Base-by-base conservation (phyloP, 2,797 vertebrate species). In the Nannoperca obscura region DNA sequence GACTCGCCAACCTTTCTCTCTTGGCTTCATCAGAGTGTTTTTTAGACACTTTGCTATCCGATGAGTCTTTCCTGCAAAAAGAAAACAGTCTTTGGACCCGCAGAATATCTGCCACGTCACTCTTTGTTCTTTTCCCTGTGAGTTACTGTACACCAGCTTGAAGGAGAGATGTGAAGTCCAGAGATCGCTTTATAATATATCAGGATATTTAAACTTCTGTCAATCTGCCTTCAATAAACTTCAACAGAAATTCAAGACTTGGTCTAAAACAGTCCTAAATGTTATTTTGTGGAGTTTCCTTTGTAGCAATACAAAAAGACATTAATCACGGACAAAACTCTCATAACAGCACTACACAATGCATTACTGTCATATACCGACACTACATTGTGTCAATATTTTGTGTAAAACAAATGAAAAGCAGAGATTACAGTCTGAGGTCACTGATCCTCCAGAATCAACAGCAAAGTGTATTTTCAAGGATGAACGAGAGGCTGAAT, bases 1-100 rank as follows among this genome's bases (percentile, higher is more conserved):
- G 54, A 52, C 74, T 70, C 53, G 68, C 93, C 65, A 87, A 95
- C 95, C 95, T 95, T 80, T 96, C 95, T 89, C 86, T 94, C 81
- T 93, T 95, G 84, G 78, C 74, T 78, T 95, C 95, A 57, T 86
- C 81, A 1, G 86, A 86, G 10, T 82, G 85, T 73, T 90, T 94
- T 91, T 94, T 94, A 78, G 86, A 73, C 61, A 84, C 77, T 92
- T 94, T 96, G 86, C 73, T 82, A 40, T 95, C 92, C 32, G 84
- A 79, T 0, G 91, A 90, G 74, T 95, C 90, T 91, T 94, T 96
- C 90, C 94, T 96, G 93, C 40, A 86, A 93, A 76, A 86, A 71
- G 17, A 90, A 83, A 87, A 92, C 47, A 63, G 19, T 61, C 64
- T 86, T 58, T 80, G 47, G 61, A 65, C 67, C 36, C 38, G 61